Base-by-base conservation (phyloP, 2,888 invertebrate species). In the Crossocerus cetratus region DNA sequence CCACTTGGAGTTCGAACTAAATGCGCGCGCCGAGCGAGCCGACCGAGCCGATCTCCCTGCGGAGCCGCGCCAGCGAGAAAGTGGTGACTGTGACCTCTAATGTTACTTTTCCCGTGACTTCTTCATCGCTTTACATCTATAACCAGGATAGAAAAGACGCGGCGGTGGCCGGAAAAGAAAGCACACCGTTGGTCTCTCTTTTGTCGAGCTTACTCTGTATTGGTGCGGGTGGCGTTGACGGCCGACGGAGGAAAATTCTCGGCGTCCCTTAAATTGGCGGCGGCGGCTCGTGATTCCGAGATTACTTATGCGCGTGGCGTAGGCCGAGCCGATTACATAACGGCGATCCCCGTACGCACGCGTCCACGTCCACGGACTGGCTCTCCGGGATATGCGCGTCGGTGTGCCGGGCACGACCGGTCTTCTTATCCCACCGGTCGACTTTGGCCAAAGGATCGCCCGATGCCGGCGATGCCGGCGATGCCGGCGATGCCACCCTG, bases 251-350 rank as follows among this genome's bases (percentile, higher is more conserved):
- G 55, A 68, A 20, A 45, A 11, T 2, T 44, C 13, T 0, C 61
- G 63, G 3, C 44, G 5, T 11, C 58, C 69, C 68, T 69, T 58
- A 45, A 60, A 72, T 59, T 18, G 63, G 13, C 44, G 13, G 13
- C 44, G 13, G 42, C 61, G 65, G 68, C 32, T 64, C 61, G 55
- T 57, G 65, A 74, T 74, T 65, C 63, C 53, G 62, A 63, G 63
- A 79, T 74, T 66, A 68, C 72, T 76, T 66, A 65, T 67, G 72
- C 77, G 69, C 74, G 79, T 69, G 72, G 72, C 77, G 71, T 72
- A 72, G 65, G 61, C 64, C 62, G 64, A 56, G 69, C 65, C 63
- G 76, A 84, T 84, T 85, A 81, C 82, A 82, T 84, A 85, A 84
- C 84, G 76, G 82, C 74, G 76, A 64, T 73, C 63, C 57, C 72